Base-by-base conservation (phyloP, 2,888 invertebrate species). In the Leptinotarsa rubiginosa region DNA sequence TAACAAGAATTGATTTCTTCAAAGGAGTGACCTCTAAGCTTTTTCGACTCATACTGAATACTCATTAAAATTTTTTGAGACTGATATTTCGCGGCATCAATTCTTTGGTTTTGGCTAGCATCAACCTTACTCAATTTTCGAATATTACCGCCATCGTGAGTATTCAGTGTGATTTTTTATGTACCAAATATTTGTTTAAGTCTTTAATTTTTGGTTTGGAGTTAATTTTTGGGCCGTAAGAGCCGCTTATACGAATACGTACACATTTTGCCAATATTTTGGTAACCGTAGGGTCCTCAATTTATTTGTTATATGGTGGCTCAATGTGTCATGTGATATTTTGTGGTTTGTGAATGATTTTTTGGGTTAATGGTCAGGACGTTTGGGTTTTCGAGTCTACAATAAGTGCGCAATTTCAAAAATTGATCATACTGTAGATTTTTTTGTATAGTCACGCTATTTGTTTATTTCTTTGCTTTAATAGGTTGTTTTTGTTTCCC, bases 271-370 rank as follows among this genome's bases (percentile, higher is more conserved):
- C 85, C 86, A 78, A 83, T 73, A 73, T 77, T 78, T 77, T 78
- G 67, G 76, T 78, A 69, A 76, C 77, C 25, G 41, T 69, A 69
- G 16, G 67, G 65, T 71, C 72, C 65, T 71, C 75, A 66, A 77
- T 82, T 79, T 74, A 77, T 82, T 81, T 80, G 77, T 83, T 84
- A 84, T 85, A 84, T 82, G 84, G 85, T 86, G 87, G 88, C 88
- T 88, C 88, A 87, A 87, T 86, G 87, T 87, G 87, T 87, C 86
- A 87, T 87, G 88, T 88, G 88, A 88, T 88, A 88, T 88, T 87
- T 87, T 87, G 86, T 87, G 87, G 87, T 87, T 87, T 87, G 86
- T 86, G 86, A 87, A 82, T 83, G 83, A 78, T 80, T 80, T 76
- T 79, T 82, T 80, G 73, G 69, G 76, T 79, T 80, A 67, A 75